Base-by-base conservation (phyloP, 2,797 vertebrate genomes). In the Diplodus sargus region DNA sequence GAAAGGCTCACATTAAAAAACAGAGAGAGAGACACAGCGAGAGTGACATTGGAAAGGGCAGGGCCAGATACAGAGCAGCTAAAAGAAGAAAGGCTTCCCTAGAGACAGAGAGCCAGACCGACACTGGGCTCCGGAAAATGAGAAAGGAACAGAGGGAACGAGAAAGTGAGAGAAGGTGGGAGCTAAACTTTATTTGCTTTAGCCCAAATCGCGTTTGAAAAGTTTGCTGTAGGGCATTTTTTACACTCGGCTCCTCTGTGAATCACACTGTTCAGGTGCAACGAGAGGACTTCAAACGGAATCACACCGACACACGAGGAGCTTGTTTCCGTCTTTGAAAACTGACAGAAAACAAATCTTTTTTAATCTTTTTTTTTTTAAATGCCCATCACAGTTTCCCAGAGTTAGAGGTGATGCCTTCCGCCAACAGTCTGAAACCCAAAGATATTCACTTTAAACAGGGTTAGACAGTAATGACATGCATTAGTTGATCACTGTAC, bases 41-140 rank as follows among this genome's bases (percentile, higher is more conserved):
- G 83, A 85, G 79, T 86, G 92, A 90, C 87, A 83, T 87, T 92
- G 89, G 67, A 92, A 92, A 90, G 82, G 88, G 81, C 85, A 90
- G 85, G 85, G 70, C 79, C 87, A 86, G 81, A 89, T 66, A 83
- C 76, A 81, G 85, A 83, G 85, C 74, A 81, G 91, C 89, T 86
- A 85, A 90, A 92, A 85, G 87, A 89, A 90, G 92, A 90, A 89
- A 87, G 81, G 65, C 77, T 80, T 88, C 90, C 86, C 86, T 52
- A 42, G 85, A 89, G 89, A 91, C 73, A 34, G 65, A 83, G 58
- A 74, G 85, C 59, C 22, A 74, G 76, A 85, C 70, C 28, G 78
- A 85, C 84, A 78, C 70, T 71, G 64, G 65, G 52, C 78, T 77
- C 62, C 20, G 28, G 59, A 67, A 76, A 83, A 87, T 81, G 63